phyloP scores from a whole-genome alignment of 2,888 invertebrate genomes.

The Idaea dimidiata region DNA sequence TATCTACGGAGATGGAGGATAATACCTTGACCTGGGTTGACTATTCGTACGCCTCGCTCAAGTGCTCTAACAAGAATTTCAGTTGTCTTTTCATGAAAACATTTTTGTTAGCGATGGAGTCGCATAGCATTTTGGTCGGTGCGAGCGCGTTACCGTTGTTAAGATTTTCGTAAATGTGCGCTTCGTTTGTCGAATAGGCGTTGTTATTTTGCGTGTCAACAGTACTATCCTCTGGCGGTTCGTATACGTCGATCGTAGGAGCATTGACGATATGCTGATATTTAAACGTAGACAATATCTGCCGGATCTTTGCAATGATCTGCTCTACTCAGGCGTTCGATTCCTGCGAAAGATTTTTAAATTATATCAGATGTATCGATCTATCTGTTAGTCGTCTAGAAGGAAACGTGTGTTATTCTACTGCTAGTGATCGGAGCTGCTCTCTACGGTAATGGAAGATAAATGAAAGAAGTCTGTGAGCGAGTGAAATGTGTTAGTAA shows the following conservation, averaged over 20 bases:
- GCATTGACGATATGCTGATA: conserved; percentile 82
- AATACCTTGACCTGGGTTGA: conserved; percentile 64
- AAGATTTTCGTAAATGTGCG: conserved; percentile 62
- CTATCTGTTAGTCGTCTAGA: conserved; percentile 44
- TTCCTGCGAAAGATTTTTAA: conserved; percentile 84
- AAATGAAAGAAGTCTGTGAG: conserved; percentile 51
- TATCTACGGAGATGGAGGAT: conserved; percentile 54
- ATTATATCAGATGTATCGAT: conserved; percentile 56
- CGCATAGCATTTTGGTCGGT: conserved; percentile 70
- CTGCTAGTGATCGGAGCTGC: conserved; percentile 59
- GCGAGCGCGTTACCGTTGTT: conserved; percentile 75
- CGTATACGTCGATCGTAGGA: conserved; percentile 74
- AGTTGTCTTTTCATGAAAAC: conserved; percentile 75
- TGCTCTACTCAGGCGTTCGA: conserved; percentile 95
- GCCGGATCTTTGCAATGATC: conserved; percentile 91
- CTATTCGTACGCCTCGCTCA: conserved; percentile 84
- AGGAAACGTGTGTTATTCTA: conserved; percentile 42
- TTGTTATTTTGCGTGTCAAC: conserved; percentile 66
- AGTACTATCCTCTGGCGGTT: conserved; percentile 68
- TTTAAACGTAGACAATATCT: conserved; percentile 88
- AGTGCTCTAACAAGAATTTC: conserved; percentile 83
- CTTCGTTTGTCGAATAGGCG: conserved; percentile 36
- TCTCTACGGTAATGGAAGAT: conserved; percentile 56
- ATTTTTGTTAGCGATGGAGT: conserved; percentile 76
- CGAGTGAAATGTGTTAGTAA: conserved; percentile 51